A percentile compares a stretch with the other conserved stretches of the same genome.
phyloP scores from a whole-genome alignment of 2,113 vertebrate species.

The Nansenia antarctica region DNA sequence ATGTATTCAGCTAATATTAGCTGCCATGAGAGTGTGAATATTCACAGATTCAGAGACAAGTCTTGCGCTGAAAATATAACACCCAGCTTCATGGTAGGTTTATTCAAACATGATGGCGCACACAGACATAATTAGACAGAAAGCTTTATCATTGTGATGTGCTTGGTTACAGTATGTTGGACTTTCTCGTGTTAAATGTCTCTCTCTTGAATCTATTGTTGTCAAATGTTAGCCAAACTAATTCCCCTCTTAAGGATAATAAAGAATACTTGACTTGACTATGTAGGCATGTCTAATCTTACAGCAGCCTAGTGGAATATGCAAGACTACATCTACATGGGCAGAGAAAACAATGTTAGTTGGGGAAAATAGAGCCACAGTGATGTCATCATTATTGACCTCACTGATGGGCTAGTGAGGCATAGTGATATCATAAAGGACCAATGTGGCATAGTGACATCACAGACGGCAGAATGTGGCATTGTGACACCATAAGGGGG shows the following conservation, averaged over 20 bases:
- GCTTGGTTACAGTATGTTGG: too few species aligned
- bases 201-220: too few species aligned
- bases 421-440: neutral
- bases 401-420: neutral
- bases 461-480: neutral
- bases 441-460: neutral
- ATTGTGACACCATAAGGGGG: neutral
- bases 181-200: too few species aligned
- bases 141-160: too few species aligned
- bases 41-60: constrained; percentile 32
- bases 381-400: neutral
- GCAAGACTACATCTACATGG: too few species aligned
- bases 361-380: neutral
- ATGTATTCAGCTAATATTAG: constrained; percentile 9
- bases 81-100: neutral
- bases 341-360: too few species aligned
- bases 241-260: too few species aligned
- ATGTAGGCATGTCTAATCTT: too few species aligned
- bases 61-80: constrained; percentile 42
- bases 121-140: too few species aligned
- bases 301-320: too few species aligned
- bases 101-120: neutral
- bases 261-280: too few species aligned
- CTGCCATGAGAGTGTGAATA: constrained; percentile 19
- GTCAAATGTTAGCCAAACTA: too few species aligned